Base-by-base conservation (phyloP, 2,888 invertebrate species). In the Macrostomum cliftonense region DNA sequence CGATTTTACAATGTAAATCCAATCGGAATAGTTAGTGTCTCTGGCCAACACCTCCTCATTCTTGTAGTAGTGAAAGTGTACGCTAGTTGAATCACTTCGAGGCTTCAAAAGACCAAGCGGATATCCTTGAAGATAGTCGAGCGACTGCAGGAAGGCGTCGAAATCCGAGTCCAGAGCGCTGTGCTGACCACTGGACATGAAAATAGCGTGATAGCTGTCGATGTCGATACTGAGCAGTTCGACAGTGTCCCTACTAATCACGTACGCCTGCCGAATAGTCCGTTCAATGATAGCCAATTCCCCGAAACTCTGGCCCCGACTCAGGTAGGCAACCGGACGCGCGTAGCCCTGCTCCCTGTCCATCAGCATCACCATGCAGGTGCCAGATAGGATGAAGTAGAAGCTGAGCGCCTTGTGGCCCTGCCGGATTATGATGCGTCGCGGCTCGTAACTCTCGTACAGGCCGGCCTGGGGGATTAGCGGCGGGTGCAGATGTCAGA, bases 1-100 rank as follows among this genome's bases (percentile, higher is more conserved):
- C 39, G 64, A 63, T 48, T 65, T 65, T 1, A 66, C 64, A 7
- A 66, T 58, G 54, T 62, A 62, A 9, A 67, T 59, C 64, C 64
- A 65, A 46, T 64, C 61, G 0, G 63, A 64, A 28, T 58, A 57
- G 45, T 60, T 59, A 51, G 63, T 65, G 58, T 66, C 64, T 12
- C 60, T 54, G n/a, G 63, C 65, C 42, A 67, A 47, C 2, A 64
- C 60, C 50, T 63, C 61, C 9, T 63, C 64, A 9, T 61, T 58
- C 36, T 65, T 67, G 58, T 5, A 59, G 58, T 37, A 47, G 39
- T 48, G 44, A 36, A 21, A 49, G 28, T 14, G 45, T 21, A 16
- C 19, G 28, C 28, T 28, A 28, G 28, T 28, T 4, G 28, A 28
- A 28, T 28, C 28, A 9, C 28, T 28, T 9, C 28, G 28, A 4